Evolutionary conservation across 30 jellyfish, hydroid and myxozoan species (phyloP), one percentile per base, ranked within the genome.

Genomic region (Mastigias papua): DNA sequence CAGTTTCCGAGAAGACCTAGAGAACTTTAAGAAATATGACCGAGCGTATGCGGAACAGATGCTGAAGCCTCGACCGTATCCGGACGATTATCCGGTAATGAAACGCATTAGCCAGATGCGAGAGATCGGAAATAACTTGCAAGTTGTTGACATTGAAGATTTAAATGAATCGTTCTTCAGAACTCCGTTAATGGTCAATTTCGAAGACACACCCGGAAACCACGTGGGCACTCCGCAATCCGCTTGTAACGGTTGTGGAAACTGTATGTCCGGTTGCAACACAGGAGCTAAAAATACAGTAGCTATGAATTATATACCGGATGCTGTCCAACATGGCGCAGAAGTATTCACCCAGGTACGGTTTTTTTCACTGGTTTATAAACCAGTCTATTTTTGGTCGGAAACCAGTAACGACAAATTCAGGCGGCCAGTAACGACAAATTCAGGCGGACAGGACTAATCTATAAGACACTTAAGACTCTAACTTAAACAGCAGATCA

Each of bases 161-260:
- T 72, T 95, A 77, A 90, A 90, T 68, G 93, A 95, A 75, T 86
- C 99, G 5, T 95, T 95, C 69, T 95, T 61, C 73, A 84, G 99
- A 80, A 79, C 99, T 17, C 99, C 99, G 23, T 73, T 95, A 62
- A 64, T 50, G 84, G 66, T 95, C 13, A 95, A 95, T 73, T 95
- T 95, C 69, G 91, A 97, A 50, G 98, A 95, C 82, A 81, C 97
- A 49, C 99, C 99, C 27, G 34, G 79, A 3, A 95, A 95, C 73
- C 99, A 95, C 89, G 98, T 90, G 70, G 99, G 98, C 2, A 79
- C 88, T 51, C 93, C 99, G 26, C 99, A 95, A 57, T 85, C 99
- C 46, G 99, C 99, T 20, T 95, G 99, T 63, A 95, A 95, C 77
- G 99, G 99, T 4, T 95, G 99, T 82, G 99, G 99, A 7, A 95